Evolutionary conservation across 1,140 invertebrate genomes (phyloP), one percentile per base, ranked within the genome.

Genomic region (Lepidurus packardi): DNA sequence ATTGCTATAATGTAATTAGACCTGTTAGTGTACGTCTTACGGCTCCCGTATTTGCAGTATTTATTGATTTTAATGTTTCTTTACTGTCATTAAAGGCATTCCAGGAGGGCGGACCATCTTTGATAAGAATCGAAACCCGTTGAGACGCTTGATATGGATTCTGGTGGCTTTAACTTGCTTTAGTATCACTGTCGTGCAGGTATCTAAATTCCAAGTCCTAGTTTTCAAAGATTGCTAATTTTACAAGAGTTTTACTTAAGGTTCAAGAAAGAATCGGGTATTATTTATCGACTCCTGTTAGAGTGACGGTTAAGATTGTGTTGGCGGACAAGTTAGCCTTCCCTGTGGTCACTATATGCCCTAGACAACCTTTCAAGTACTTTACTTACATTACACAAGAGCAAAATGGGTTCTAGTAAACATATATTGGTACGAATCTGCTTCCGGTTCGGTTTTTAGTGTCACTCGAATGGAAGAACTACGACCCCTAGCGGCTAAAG

Each of bases 281-380:
- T 21, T 77, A 77, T 1, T 11, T 77, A 25, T 41, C 75, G 16
- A 77, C 75, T 42, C 75, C 75, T 47, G 24, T 42, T 9, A 45
- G 43, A 43, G 44, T 77, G 21, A 44, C 43, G 16, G 43, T 77
- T 21, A 77, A 77, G 16, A 47, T 77, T n/a, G 75, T 47, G 41
- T 24, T 45, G 24, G 47, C 75, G 10, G 75, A 77, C n/a, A 7
- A 34, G 6, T 44, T 77, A 47, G 41, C 47, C 2, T 77, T 77
- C 24, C 75, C 75, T 9, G 16, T 42, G 16, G 75, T 77, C 10
- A 77, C 75, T 13, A 25, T 77, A 25, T 77, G 75, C 41, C 43
- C 43, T 8, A 34, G 75, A 16, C 9, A 41, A 77, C 75, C 75
- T 25, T 77, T 77, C 75, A 77, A 77, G 75, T 77, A 77, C 45